Evolutionary conservation across 2,113 vertebrate species (phyloP).

Genomic region (Proterorhinus semilunaris): DNA sequence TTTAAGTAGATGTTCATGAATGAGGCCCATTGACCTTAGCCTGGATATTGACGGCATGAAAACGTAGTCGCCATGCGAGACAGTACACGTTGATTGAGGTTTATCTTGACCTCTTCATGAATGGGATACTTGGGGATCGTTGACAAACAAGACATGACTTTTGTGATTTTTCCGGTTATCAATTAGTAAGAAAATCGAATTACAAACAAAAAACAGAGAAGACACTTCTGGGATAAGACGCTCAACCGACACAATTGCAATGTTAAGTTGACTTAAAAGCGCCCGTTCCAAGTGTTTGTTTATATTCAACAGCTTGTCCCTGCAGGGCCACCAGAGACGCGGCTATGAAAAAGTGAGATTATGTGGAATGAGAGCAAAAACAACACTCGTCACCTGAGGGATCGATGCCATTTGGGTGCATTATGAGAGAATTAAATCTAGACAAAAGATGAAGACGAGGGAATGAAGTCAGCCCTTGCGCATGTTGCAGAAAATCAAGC

Average conservation of each 20-base stretch:
- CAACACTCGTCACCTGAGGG: not conserved
- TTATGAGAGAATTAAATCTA: not conserved
- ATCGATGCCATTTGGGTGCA: not conserved
- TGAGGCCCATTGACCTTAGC: too few relatives aligned
- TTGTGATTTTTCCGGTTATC: too few relatives aligned
- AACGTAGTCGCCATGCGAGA: too few relatives aligned
- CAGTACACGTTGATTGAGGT: too few relatives aligned
- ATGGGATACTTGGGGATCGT: too few relatives aligned
- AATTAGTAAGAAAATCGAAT: too few relatives aligned
- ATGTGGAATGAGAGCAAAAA: not conserved
- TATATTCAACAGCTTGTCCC: not conserved
- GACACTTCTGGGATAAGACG: not conserved
- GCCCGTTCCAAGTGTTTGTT: not conserved
- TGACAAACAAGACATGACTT: too few relatives aligned
- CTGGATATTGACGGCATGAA: too few relatives aligned
- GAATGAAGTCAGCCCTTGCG: not conserved
- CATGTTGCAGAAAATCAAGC: too few relatives aligned
- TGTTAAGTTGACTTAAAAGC: not conserved
- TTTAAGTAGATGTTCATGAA: too few relatives aligned
- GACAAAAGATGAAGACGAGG: not conserved
- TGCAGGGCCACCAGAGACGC: not conserved
- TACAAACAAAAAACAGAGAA: not conserved
- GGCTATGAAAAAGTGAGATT: not conserved
- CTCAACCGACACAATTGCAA: not conserved
- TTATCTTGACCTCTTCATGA: too few relatives aligned